Base-by-base conservation (phyloP, 1,140 invertebrate species). In the Zaprionus africanus region DNA sequence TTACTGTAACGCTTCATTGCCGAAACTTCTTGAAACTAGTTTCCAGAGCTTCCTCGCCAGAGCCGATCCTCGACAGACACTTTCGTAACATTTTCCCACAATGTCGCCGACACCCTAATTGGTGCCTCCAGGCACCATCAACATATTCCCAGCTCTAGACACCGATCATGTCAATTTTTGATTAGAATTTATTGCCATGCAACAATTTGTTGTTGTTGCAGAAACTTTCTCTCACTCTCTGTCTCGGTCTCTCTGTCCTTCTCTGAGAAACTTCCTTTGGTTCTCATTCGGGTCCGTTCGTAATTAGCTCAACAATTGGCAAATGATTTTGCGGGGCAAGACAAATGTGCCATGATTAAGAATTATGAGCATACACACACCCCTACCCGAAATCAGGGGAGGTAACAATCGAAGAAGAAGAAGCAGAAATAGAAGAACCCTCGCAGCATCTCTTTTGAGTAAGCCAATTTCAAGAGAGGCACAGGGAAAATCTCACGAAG, bases 241-340 rank as follows among this genome's bases (percentile, higher is more conserved):
- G 6, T 31, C 28, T 31, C 28, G n/a, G n/a, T n/a, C n/a, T 11
- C 36, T 31, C 12, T 57, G 12, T 3, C 15, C 56, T 11, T 34
- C 31, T 11, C 12, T 51, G 46, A 49, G 46, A 46, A 43, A 43
- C 46, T 66, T 53, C 59, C 43, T 51, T 53, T 51, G 49, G 53
- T 61, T 60, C 54, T 54, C 17, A 36, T 34, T 57, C 26, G 34
- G 4, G 4, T 24, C 5, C 1, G 13, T 36, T 43, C 63, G 77
- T 85, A 90, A 90, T 90, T 90, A 90, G 85, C 62, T 65, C 73
- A 68, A 85, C 85, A 90, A 90, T 90, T 90, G 85, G 69, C 79
- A 80, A 88, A 85, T 81, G 78, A 84, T 81, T 87, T 84, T 57
- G 72, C 82, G 85, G n/a, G 7, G n/a, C 36, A 53, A 63, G 74